These are phyloP conservation scores for Dicerorhinus sumatrensis DNA, from an alignment of 2,113 vertebrate species.

Conservation along the genomic window DNA sequence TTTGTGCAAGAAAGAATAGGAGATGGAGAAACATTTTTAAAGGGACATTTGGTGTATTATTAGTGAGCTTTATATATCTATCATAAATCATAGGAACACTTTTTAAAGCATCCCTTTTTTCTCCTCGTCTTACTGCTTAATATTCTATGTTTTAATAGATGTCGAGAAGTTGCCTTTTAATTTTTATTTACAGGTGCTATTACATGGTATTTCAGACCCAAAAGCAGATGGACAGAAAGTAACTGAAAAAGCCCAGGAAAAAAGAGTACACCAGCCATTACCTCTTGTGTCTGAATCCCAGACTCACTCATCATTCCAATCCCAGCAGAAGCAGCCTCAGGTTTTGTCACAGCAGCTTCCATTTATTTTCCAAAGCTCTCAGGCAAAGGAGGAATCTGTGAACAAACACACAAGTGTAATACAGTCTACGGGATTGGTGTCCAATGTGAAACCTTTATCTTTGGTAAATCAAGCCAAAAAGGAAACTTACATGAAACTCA, in stretches of 20 bases:
- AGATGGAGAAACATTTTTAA: slow-evolving; percentile 2
- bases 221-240: slow-evolving; percentile 89
- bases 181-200: slow-evolving; percentile 90
- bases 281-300: slow-evolving; percentile 89
- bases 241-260: slow-evolving; percentile 88
- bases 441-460: slow-evolving; percentile 91
- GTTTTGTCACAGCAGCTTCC: slow-evolving; percentile 92
- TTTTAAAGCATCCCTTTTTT: neutral
- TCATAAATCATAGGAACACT: neutral
- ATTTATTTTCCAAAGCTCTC: slow-evolving; percentile 92
- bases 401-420: slow-evolving; percentile 97
- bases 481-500: slow-evolving; percentile 91
- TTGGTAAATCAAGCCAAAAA: slow-evolving; percentile 92
- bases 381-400: slow-evolving; percentile 91
- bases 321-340: slow-evolving; percentile 90
- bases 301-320: slow-evolving; percentile 90
- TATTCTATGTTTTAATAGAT: neutral
- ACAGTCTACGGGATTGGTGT: slow-evolving; percentile 93
- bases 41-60: neutral
- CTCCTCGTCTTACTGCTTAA: slow-evolving; percentile 21
- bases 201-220: slow-evolving; percentile 88
- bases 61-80: neutral
- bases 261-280: slow-evolving; percentile 91
- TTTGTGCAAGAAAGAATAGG: neutral
- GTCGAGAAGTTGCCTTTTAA: slow-evolving; percentile 14